Conservation (phyloP, 2,113 vertebrate species). For the Etheostoma cragini region DNA sequence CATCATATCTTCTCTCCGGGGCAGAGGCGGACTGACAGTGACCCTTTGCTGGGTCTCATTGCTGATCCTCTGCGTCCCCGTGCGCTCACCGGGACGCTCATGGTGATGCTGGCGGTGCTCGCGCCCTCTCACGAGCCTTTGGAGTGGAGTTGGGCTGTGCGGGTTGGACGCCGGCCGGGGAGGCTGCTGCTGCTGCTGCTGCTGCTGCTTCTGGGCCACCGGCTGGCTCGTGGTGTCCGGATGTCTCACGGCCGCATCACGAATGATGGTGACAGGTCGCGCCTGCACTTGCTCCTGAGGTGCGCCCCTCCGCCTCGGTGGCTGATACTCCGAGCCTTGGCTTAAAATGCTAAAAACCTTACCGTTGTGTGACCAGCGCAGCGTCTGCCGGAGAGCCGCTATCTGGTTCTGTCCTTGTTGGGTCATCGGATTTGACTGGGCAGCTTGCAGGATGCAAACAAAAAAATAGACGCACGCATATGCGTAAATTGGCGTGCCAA, state of each 20-base stretch:
- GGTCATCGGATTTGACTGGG: slow-evolving; percentile 67
- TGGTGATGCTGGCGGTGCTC: slow-evolving; percentile 64
- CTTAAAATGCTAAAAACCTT: slow-evolving; percentile 93
- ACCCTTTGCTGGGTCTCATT: slow-evolving; percentile 68
- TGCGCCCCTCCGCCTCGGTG: slow-evolving; percentile 83
- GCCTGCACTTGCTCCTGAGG: slow-evolving; percentile 71
- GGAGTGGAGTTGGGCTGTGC: slow-evolving; percentile 55
- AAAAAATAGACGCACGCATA: slow-evolving; percentile 84
- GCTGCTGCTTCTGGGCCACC: slow-evolving; percentile 42
- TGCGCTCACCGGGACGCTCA: slow-evolving; percentile 30
- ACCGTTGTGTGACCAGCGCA: slow-evolving; percentile 96
- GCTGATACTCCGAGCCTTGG: slow-evolving; percentile 91
- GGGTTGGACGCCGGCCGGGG: slow-evolving; percentile 19
- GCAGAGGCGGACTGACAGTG: slow-evolving; percentile 50
- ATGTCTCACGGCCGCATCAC: slow-evolving; percentile 65
- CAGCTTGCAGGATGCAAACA: slow-evolving; percentile 81
- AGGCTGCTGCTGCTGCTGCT: slow-evolving; percentile 43
- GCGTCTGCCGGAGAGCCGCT: slow-evolving; percentile 87
- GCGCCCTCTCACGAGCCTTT: slow-evolving; percentile 63
- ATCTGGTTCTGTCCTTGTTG: slow-evolving; percentile 59
- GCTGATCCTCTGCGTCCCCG: slow-evolving; percentile 41
- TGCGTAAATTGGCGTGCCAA: slow-evolving; percentile 75
- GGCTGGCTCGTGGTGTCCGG: slow-evolving; percentile 43
- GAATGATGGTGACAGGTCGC: slow-evolving; percentile 81
- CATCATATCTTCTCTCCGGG: slow-evolving; percentile 88